phyloP scores from a whole-genome alignment of 2,113 vertebrate genomes.

The Phoenicopterus ruber region DNA sequence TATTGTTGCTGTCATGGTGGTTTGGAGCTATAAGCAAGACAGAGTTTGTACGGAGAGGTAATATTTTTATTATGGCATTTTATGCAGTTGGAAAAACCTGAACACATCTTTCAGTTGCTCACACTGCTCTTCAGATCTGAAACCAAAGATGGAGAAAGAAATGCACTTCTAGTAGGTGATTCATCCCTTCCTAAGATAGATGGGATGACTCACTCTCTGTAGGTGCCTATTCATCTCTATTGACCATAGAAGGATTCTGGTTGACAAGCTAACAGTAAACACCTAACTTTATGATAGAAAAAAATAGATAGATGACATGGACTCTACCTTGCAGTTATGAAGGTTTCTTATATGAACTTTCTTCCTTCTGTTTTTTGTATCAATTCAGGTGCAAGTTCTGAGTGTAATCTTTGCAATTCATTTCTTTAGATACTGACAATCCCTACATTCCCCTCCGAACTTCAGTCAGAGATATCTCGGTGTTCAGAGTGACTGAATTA shows the following conservation, averaged over 20 bases:
- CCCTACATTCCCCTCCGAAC: not conserved
- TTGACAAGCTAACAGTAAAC: not conserved
- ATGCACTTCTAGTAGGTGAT: not conserved
- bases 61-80: not conserved
- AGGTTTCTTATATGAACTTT: not conserved
- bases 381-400: not conserved
- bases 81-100: not conserved
- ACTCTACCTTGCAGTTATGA: not conserved
- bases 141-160: not conserved
- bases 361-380: not conserved
- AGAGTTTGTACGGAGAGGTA: not conserved
- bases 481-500: not conserved
- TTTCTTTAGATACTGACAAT: not conserved
- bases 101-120: not conserved
- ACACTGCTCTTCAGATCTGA: not conserved
- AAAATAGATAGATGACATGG: not conserved
- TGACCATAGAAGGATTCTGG: constrained; percentile 19
- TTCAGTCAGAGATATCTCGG: not conserved
- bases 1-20: not conserved
- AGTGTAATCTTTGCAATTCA: not conserved
- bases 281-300: not conserved
- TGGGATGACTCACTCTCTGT: constrained; percentile 5
- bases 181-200: constrained; percentile 19
- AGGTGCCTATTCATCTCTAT: constrained; percentile 29
- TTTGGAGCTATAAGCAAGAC: not conserved